phyloP scores from a whole-genome alignment of 2,888 invertebrate genomes.

The Euproctis similis region DNA sequence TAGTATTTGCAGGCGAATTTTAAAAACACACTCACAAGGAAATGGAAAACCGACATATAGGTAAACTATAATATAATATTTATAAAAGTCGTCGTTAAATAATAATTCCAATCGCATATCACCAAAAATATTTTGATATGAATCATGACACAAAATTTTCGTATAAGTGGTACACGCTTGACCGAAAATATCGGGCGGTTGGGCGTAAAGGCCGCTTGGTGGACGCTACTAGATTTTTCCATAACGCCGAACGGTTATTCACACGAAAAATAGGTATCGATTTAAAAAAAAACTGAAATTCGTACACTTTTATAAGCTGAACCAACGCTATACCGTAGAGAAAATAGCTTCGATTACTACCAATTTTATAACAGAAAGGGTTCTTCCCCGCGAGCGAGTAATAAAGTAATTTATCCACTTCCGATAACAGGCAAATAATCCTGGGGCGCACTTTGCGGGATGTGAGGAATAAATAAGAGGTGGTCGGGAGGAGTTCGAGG shows the following conservation, averaged over 20 bases:
- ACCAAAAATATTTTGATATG: conserved; percentile 5
- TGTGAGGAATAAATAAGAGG: conserved; percentile 47
- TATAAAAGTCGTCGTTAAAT: too few species aligned
- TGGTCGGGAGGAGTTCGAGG: conserved; percentile 25
- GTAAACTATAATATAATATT: too few species aligned
- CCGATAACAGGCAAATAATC: conserved; percentile 68
- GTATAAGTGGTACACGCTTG: conserved; percentile 14
- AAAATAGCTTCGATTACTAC: conserved; percentile 46
- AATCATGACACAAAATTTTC: conserved; percentile 2
- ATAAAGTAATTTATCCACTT: conserved; percentile 71
- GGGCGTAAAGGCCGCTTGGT: conserved; percentile 13
- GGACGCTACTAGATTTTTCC: conserved; percentile 28
- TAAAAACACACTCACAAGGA: too few species aligned
- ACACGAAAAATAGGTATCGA: conserved; percentile 39
- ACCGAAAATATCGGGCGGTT: conserved; percentile 22
- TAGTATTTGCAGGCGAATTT: too few species aligned
- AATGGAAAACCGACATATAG: neutral
- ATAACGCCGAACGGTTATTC: conserved; percentile 33
- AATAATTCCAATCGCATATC: too few species aligned
- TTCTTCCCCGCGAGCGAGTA: conserved; percentile 49
- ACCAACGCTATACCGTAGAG: conserved; percentile 49
- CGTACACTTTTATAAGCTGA: conserved; percentile 46
- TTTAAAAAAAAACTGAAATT: conserved; percentile 46
- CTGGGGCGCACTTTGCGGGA: conserved; percentile 30
- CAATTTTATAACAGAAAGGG: conserved; percentile 46